Percentiles rank a stretch among this genome's conserved stretches.
Evolutionary conservation across 2,888 invertebrate genomes (phyloP).

Genomic region (Cheilosia impressa): DNA sequence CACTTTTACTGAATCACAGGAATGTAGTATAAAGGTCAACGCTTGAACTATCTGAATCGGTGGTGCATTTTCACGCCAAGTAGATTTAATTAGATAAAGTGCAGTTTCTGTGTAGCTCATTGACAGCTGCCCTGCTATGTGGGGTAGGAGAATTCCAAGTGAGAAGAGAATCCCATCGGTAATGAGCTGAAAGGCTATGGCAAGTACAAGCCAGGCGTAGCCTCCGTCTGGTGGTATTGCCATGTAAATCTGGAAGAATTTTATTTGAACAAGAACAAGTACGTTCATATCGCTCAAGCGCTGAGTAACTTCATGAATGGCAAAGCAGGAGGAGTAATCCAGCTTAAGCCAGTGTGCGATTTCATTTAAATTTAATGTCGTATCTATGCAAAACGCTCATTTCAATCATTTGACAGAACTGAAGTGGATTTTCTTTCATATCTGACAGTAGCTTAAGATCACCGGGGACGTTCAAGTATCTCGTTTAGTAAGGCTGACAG

Average conservation of each 20-base stretch:
- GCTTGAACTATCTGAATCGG: no score
- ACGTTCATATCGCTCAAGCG: not conserved
- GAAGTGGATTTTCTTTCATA: not conserved
- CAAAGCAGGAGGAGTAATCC: no score
- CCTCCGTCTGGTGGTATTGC: slow-evolving; percentile 94
- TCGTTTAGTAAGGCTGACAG: no score
- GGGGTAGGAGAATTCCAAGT: slow-evolving; percentile 86
- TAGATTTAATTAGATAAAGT: slow-evolving; percentile 50
- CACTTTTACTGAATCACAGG: no score
- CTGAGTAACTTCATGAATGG: no score
- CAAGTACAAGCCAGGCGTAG: slow-evolving; percentile 96
- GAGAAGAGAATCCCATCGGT: slow-evolving; percentile 98
- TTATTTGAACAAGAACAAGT: not conserved
- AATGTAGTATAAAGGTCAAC: no score
- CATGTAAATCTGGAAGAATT: slow-evolving; percentile 79
- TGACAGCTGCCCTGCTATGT: slow-evolving; percentile 77
- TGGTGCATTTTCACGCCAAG: no score
- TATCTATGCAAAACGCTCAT: no score
- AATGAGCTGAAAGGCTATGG: slow-evolving; percentile 94
- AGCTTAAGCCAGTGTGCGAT: no score
- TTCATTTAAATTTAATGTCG: no score
- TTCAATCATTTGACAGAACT: not conserved
- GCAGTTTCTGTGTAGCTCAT: slow-evolving; percentile 72
- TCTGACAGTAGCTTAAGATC: not conserved
- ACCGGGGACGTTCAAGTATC: no score